phyloP scores from a whole-genome alignment of 2,888 invertebrate genomes.

The Cataglyphis altisquamis region DNA sequence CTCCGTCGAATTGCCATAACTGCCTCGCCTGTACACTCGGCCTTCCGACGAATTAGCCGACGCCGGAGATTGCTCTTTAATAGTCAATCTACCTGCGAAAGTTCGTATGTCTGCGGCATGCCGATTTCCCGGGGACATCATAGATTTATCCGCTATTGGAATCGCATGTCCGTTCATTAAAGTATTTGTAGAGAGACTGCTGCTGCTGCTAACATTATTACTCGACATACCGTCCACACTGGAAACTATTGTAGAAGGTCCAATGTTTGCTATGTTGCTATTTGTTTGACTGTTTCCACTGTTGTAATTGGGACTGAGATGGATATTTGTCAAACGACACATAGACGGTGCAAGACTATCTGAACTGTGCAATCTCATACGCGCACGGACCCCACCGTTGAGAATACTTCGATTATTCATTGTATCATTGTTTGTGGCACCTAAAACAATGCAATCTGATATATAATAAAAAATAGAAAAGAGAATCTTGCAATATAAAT shows the following conservation, averaged over 20 bases:
- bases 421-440: slow-evolving; percentile 81
- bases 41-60: slow-evolving; percentile 46
- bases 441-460: slow-evolving; percentile 69
- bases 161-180: slow-evolving; percentile 71
- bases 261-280: slow-evolving; percentile 58
- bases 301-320: slow-evolving; percentile 63
- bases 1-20: slow-evolving; percentile 41
- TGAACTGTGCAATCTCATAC: slow-evolving; percentile 89
- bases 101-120: slow-evolving; percentile 39
- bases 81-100: slow-evolving; percentile 54
- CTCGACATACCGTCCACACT: slow-evolving; percentile 42
- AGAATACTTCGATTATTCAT: slow-evolving; percentile 88
- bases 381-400: slow-evolving; percentile 91
- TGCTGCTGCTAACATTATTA: slow-evolving; percentile 42
- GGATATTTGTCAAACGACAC: slow-evolving; percentile 63
- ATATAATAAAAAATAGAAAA: neutral
- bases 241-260: slow-evolving; percentile 54
- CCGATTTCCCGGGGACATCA: slow-evolving; percentile 54
- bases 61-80: slow-evolving; percentile 54
- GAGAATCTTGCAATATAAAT: neutral
- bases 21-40: slow-evolving; percentile 53
- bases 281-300: slow-evolving; percentile 62
- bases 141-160: slow-evolving; percentile 64
- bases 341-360: slow-evolving; percentile 86
- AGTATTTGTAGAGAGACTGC: slow-evolving; percentile 54